Evolutionary conservation across 2,888 invertebrate species (phyloP).

Genomic region (Leptogaster cylindrica): DNA sequence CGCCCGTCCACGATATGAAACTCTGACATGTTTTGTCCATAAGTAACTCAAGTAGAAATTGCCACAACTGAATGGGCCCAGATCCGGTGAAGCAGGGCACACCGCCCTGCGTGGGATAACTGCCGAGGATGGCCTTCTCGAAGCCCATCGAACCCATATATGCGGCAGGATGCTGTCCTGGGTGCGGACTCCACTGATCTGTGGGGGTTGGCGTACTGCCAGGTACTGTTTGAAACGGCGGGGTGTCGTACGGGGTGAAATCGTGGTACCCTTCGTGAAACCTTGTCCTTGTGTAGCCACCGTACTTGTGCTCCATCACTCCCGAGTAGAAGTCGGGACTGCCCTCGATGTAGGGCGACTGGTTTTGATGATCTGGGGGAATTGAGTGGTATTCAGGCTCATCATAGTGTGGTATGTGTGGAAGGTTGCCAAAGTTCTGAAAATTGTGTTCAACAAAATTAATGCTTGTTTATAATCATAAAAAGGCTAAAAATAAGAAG

Average conservation of each 20-base stretch:
- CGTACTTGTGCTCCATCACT: slow-evolving; percentile 54
- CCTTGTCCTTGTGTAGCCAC: slow-evolving; percentile 55
- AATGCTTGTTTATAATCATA: background rate
- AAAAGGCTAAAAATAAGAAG: slow-evolving; percentile 6
- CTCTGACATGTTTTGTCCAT: slow-evolving; percentile 96
- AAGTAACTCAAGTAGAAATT: slow-evolving; percentile 91
- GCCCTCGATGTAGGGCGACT: slow-evolving; percentile 50
- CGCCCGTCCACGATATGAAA: slow-evolving; percentile 98
- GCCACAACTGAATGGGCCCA: slow-evolving; percentile 98
- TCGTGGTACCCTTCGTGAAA: slow-evolving; percentile 60
- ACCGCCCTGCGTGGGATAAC: slow-evolving; percentile 60
- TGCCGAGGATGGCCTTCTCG: slow-evolving; percentile 59
- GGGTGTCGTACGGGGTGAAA: slow-evolving; percentile 68
- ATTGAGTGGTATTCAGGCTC: slow-evolving; percentile 52
- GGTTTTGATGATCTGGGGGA: slow-evolving; percentile 51
- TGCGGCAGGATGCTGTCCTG: slow-evolving; percentile 63
- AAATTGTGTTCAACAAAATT: background rate
- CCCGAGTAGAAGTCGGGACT: slow-evolving; percentile 51
- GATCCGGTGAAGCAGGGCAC: slow-evolving; percentile 77
- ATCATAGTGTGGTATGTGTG: slow-evolving; percentile 51
- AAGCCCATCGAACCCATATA: slow-evolving; percentile 66
- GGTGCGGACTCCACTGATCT: slow-evolving; percentile 65
- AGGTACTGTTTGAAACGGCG: slow-evolving; percentile 78
- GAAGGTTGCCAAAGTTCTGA: slow-evolving; percentile 49
- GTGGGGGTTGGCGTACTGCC: slow-evolving; percentile 64